Evolutionary conservation across 2,888 invertebrate species (phyloP), one percentile per base, ranked within the genome.

Genomic region (Microctonus aethiopoides): DNA sequence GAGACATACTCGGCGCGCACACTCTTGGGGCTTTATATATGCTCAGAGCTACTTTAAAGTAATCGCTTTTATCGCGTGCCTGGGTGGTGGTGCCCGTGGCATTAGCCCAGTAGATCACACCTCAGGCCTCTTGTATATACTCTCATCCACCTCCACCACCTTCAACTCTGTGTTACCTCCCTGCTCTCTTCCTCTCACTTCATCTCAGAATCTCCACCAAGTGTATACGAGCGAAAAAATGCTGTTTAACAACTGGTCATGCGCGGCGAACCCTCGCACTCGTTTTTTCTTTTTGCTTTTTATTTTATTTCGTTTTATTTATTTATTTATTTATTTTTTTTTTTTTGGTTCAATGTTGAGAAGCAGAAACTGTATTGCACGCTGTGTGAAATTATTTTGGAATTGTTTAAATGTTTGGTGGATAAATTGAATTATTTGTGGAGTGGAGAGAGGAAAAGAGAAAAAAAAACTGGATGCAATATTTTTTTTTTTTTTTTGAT

Each of bases 31-130:
- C 52, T 36, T 34, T 67, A 51, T 57, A 57, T 67, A 29, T 29
- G 59, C 66, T 57, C 57, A 32, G 41, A 57, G 66, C 66, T 67
- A 67, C 66, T 59, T 67, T 67, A 41, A 51, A 60, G 67, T 67
- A 67, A 67, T 67, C 60, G 66, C 32, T 67, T 67, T 67, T 67
- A 67, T 67, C 59, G 66, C 66, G 66, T 67, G 66, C 66, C 46
- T 67, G 67, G 67, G 67, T 67, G 67, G 67, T 60, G 52, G 41
- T 60, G 46, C 46, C 20, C 32, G 24, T 67, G 67, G 67, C 67
- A 60, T 67, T 67, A 61, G 60, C 51, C 67, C 67, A 67, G 60
- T 67, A 67, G 67, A 67, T 67, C 60, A 67, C 60, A 29, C 59
- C 59, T 59, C 59, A 34, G 46, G 16, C 16, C 16, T 46, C 6